Evolutionary conservation across 2,113 vertebrate genomes (phyloP), one percentile per base, ranked within the genome.

Genomic region (Neoarius graeffei): DNA sequence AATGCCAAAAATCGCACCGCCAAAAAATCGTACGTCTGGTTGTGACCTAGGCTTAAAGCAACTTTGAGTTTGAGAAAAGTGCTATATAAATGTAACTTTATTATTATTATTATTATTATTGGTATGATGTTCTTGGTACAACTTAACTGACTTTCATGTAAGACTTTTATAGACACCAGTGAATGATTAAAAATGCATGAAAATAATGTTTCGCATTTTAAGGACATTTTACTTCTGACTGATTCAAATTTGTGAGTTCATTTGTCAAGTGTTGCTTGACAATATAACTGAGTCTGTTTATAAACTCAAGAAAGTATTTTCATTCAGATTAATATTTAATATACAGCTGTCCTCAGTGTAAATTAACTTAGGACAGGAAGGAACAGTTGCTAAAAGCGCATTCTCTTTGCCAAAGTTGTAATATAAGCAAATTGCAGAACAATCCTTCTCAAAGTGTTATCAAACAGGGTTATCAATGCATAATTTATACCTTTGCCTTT

Each of bases 401-500:
- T 88, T 57, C 56, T 57, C 56, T 57, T 76, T 84, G 56, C 80
- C 56, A 74, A 76, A 76, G 79, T 57, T 80, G 84, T 56, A 80
- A 52, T 79, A 57, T 42, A 57, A 52, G 67, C 56, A 81, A 67
- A 86, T 57, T 86, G 85, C 85, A 81, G 77, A 23, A 15, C 50
- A 86, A 86, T 86, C 85, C 66, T 66, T 66, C 48, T 50, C 82
- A 89, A 86, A 23, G 42, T 42, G 42, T 42, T 42, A 42, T 66
- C 60, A 80, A 84, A 71, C 81, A 84, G 56, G 30, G 73, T 71
- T 85, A 77, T 76, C 77, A 57, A 74, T 85, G 84, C 69, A 52
- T 67, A 84, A 89, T 64, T 83, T 84, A 77, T 57, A 1, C 25
- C 52, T 89, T 73, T 82, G 69, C 54, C 77, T 74, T 90, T 83